These are phyloP conservation scores for Deilephila porcellus DNA, from an alignment of 2,888 invertebrate genomes.

Conservation along the genomic window DNA sequence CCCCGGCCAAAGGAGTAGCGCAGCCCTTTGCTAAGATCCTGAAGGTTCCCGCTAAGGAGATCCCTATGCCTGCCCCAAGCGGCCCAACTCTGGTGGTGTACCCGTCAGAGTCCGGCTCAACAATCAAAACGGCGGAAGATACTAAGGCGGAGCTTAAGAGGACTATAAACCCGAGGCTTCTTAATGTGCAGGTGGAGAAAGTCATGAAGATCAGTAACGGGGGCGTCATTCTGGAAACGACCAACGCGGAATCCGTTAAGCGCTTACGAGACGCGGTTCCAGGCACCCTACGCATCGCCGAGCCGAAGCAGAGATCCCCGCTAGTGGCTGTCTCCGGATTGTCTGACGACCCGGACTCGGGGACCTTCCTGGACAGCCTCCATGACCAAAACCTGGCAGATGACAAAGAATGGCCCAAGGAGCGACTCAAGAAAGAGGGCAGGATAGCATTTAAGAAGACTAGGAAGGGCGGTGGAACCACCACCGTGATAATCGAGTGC, in stretches of 20 bases:
- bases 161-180: not conserved
- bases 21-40: no score
- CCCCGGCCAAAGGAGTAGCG: no score
- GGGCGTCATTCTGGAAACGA: slow-evolving; percentile 31
- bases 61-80: not conserved
- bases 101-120: not conserved
- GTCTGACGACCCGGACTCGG: not conserved
- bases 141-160: slow-evolving; percentile 23
- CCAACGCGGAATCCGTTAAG: slow-evolving; percentile 17
- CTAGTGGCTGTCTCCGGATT: slow-evolving; percentile 15
- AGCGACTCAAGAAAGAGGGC: not conserved
- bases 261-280: slow-evolving; percentile 28
- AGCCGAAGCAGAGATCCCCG: not conserved
- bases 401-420: not conserved
- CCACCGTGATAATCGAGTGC: not conserved
- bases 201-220: not conserved
- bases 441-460: not conserved
- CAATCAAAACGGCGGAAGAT: slow-evolving; percentile 23
- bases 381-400: not conserved
- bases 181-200: slow-evolving; percentile 14
- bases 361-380: not conserved
- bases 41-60: no score
- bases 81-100: slow-evolving; percentile 35
- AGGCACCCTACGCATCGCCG: slow-evolving; percentile 28
- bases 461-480: not conserved